These are phyloP conservation scores for Epinotia nisella DNA, from an alignment of 2,888 invertebrate genomes.

Conservation along the genomic window DNA sequence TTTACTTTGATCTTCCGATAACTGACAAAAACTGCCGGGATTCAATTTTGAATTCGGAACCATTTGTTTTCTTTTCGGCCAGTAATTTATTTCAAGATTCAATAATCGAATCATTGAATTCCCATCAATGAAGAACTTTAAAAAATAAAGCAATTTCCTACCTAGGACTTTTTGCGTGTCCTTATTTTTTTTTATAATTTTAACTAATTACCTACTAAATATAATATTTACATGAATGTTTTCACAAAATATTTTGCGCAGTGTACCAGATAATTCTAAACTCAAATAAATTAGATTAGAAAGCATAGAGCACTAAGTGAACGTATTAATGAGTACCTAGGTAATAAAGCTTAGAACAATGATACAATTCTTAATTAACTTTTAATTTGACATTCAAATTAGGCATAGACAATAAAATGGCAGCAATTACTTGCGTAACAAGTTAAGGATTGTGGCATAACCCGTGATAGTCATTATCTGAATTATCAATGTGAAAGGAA, in stretches of 20 bases:
- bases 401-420: conserved; percentile 42
- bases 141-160: no score
- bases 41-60: conserved; percentile 26
- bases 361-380: conserved; percentile 37
- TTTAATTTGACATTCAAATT: conserved; percentile 41
- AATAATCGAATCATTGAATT: conserved; percentile 1
- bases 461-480: not conserved
- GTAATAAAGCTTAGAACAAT: conserved; percentile 31
- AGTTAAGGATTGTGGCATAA: conserved; percentile 10
- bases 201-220: not conserved
- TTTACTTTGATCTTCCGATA: conserved; percentile 44
- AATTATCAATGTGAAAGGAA: conserved; percentile 12
- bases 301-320: conserved; percentile 30
- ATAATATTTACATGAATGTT: no score
- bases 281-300: conserved; percentile 39
- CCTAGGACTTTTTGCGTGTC: not conserved
- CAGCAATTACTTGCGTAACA: conserved; percentile 36
- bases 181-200: not conserved
- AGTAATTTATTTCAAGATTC: not conserved
- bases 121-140: not conserved
- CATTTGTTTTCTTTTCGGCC: conserved; percentile 22
- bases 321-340: conserved; percentile 7
- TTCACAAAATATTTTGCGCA: not conserved
- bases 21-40: conserved; percentile 31
- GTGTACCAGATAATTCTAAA: conserved; percentile 11